Percentiles rank a stretch among this genome's conserved stretches.
phyloP scores from a whole-genome alignment of 2,797 vertebrate genomes.

The Synaphobranchus kaupii region DNA sequence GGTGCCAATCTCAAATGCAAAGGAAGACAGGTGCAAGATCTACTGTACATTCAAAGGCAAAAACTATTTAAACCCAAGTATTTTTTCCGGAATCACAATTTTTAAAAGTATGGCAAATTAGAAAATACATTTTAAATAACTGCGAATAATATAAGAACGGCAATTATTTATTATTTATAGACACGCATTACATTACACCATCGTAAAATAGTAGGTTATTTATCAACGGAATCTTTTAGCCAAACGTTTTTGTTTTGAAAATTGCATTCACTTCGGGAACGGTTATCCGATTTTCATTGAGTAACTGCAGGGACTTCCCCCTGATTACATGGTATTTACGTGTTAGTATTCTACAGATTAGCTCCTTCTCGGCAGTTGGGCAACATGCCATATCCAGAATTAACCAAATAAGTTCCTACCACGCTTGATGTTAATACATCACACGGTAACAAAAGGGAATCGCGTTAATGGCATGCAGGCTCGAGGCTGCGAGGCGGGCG shows the following conservation, averaged over 20 bases:
- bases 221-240: slow-evolving; percentile 3
- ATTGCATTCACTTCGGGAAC: not conserved
- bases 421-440: slow-evolving; percentile 71
- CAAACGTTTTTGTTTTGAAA: not conserved
- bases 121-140: not conserved
- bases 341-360: slow-evolving; percentile 37
- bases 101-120: not conserved
- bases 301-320: slow-evolving; percentile 27
- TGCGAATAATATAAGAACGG: not conserved
- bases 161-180: not conserved
- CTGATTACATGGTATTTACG: not conserved
- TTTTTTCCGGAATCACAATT: not conserved
- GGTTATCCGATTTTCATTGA: not conserved
- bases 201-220: not conserved
- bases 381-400: slow-evolving; percentile 66
- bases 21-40: slow-evolving; percentile 70
- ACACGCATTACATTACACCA: not conserved
- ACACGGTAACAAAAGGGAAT: slow-evolving; percentile 60
- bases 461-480: slow-evolving; percentile 49
- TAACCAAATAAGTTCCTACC: slow-evolving; percentile 64
- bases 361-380: slow-evolving; percentile 43
- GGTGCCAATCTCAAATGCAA: slow-evolving; percentile 58
- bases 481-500: slow-evolving; percentile 58
- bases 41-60: slow-evolving; percentile 32
- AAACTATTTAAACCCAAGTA: not conserved